phyloP scores from a whole-genome alignment of 2,888 invertebrate species.

The Macrophya annulata region DNA sequence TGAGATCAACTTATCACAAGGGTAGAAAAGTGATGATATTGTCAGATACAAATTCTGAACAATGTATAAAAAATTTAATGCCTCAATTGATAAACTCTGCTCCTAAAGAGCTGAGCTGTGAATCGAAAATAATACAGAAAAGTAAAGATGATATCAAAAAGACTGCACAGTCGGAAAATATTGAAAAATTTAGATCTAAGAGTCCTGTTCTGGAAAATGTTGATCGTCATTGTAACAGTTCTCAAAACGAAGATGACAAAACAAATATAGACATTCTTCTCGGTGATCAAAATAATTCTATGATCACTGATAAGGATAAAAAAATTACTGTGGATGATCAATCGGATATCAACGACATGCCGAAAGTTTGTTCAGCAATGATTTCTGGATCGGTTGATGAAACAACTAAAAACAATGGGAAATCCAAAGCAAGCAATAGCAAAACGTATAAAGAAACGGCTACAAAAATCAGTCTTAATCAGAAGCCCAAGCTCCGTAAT shows the following conservation, averaged over 20 bases:
- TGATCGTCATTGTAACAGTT: neutral
- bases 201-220: neutral
- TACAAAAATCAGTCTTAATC: neutral
- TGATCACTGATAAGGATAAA: neutral
- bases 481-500: neutral
- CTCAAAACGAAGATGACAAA: neutral
- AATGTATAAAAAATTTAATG: conserved; percentile 13
- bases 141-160: neutral
- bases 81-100: neutral
- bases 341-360: neutral
- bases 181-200: neutral
- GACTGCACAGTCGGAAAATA: neutral
- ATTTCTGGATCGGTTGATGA: conserved; percentile 65
- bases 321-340: neutral
- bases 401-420: neutral
- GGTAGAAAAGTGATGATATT: conserved; percentile 31
- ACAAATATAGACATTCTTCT: neutral
- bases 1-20: conserved; percentile 40
- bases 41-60: conserved; percentile 37
- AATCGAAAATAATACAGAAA: neutral
- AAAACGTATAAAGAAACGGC: conserved; percentile 50
- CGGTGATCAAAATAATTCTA: neutral
- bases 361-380: conserved; percentile 79
- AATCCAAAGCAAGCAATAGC: conserved; percentile 31
- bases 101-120: neutral